Conservation (phyloP, 2,113 vertebrate species). For the Phoenicopterus ruber region DNA sequence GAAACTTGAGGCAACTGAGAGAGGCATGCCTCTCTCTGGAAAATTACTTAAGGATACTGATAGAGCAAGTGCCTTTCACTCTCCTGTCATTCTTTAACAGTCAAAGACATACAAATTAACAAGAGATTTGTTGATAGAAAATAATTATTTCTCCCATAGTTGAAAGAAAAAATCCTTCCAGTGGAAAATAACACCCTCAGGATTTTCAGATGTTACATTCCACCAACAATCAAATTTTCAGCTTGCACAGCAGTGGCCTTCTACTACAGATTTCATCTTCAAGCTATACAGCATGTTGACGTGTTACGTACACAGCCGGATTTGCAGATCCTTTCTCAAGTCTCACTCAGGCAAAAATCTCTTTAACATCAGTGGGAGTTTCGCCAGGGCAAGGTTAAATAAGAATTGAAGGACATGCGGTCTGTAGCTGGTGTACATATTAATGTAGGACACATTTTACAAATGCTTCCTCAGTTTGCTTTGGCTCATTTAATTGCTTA, state of each 20-base stretch:
- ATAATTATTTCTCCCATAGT: not conserved
- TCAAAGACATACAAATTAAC: not conserved
- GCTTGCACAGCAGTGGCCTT: not conserved
- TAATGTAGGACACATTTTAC: not conserved
- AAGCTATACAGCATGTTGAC: not conserved
- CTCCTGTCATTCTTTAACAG: not conserved
- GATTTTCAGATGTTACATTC: constrained; percentile 9
- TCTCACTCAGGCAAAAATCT: not conserved
- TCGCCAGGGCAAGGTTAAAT: constrained; percentile 9
- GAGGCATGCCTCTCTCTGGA: not conserved
- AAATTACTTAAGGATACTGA: not conserved
- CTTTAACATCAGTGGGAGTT: not conserved
- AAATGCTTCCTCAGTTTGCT: not conserved
- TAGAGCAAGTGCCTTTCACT: not conserved
- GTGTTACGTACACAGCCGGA: rapidly evolving
- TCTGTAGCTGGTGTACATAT: not conserved
- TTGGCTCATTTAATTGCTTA: constrained; percentile 10
- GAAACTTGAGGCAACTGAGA: not conserved
- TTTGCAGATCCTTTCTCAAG: not conserved
- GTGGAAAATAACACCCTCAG: not conserved
- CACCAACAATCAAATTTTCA: not conserved
- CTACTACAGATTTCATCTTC: not conserved
- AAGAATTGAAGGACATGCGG: not conserved
- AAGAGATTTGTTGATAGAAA: not conserved
- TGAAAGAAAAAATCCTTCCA: not conserved